phyloP scores from a whole-genome alignment of 2,888 invertebrate genomes.

The Erpobdella octoculata region DNA sequence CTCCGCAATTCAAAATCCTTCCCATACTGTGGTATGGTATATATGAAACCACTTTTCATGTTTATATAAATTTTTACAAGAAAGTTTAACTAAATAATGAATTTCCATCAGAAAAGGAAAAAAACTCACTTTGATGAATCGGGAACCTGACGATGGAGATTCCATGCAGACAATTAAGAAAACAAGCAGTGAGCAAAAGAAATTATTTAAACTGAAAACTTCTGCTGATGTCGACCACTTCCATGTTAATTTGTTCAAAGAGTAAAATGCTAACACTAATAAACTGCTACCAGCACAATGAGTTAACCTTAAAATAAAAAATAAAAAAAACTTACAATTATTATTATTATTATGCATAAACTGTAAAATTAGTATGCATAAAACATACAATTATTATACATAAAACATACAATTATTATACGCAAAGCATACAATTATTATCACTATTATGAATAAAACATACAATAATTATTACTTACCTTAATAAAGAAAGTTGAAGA shows the following conservation, averaged over 20 bases:
- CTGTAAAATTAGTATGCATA: neutral
- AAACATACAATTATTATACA: too few relatives aligned
- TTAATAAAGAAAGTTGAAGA: constrained; percentile 39
- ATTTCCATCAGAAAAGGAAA: too few relatives aligned
- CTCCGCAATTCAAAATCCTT: neutral
- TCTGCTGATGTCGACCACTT: constrained; percentile 47
- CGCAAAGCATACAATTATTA: neutral
- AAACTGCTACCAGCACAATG: constrained; percentile 39
- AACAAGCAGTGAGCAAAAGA: constrained; percentile 43
- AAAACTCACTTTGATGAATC: neutral
- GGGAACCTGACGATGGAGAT: constrained; percentile 11
- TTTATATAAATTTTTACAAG: neutral
- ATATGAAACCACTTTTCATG: neutral
- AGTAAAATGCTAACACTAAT: constrained; percentile 42
- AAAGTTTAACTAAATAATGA: too few relatives aligned
- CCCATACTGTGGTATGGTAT: too few relatives aligned
- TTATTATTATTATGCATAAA: too few relatives aligned
- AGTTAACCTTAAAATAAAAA: constrained; percentile 30
- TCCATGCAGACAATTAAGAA: constrained; percentile 41
- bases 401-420: too few relatives aligned
- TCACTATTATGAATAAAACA: too few relatives aligned
- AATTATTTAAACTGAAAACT: constrained; percentile 49
- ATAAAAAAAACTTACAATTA: too few relatives aligned
- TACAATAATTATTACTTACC: neutral
- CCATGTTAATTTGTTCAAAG: constrained; percentile 45